Evolutionary conservation across 2,797 vertebrate species (phyloP).

Genomic region (Lutra lutra): DNA sequence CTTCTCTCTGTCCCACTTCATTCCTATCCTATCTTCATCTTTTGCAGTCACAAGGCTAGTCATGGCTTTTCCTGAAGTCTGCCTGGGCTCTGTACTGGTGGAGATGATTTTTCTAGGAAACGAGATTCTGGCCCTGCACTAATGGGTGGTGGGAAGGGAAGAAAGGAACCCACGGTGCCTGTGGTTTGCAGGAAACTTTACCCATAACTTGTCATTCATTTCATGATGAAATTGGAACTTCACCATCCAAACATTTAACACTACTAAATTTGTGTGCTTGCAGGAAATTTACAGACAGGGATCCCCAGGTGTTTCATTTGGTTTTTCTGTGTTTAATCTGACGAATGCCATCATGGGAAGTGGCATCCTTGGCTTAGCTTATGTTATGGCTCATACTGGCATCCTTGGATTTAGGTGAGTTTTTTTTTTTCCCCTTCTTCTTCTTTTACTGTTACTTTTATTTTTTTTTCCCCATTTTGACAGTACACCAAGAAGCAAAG

Average conservation of each 20-base stretch:
- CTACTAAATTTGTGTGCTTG: constrained; percentile 53
- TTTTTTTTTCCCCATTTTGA: background rate
- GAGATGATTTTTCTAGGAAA: background rate
- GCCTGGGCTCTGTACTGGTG: background rate
- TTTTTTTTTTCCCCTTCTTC: background rate
- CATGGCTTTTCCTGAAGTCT: background rate
- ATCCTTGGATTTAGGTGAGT: constrained; percentile 94
- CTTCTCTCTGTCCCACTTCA: background rate
- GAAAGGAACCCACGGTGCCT: background rate
- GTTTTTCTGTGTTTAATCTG: constrained; percentile 94
- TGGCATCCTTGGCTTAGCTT: constrained; percentile 95
- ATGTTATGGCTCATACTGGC: constrained; percentile 95
- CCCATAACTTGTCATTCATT: background rate
- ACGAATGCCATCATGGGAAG: constrained; percentile 98
- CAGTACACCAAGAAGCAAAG: background rate
- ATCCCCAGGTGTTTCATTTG: constrained; percentile 90
- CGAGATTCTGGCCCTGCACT: background rate
- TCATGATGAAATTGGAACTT: background rate
- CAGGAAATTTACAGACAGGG: constrained; percentile 75
- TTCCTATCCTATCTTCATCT: background rate
- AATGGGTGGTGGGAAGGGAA: background rate
- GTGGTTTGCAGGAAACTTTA: background rate
- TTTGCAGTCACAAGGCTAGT: background rate
- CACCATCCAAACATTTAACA: constrained; percentile 8
- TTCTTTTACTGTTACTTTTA: background rate